Evolutionary conservation across 2,113 vertebrate genomes (phyloP), one percentile per base, ranked within the genome.

Genomic region (Ptyas mucosa): DNA sequence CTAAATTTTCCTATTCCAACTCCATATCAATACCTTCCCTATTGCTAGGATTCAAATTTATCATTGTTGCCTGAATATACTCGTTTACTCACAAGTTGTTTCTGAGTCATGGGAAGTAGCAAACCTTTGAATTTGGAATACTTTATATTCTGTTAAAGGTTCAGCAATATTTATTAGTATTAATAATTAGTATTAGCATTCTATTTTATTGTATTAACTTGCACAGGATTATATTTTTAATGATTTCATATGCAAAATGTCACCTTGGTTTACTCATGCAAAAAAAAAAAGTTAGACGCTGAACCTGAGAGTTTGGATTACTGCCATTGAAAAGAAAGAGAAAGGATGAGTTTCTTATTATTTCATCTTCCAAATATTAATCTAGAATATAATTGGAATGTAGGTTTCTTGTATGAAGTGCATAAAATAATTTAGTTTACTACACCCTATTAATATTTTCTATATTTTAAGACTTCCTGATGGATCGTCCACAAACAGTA

Each of bases 391-490:
- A 12, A 15, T 15, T 53, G 14, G 8, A 53, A 53, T 14, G 52
- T 53, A 58, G 57, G 57, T 5, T 18, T 0, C 0, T 6, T 58
- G 52, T 61, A 64, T 91, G 58, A 29, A 0, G 10, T n/a, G 10
- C 3, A 26, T 21, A 54, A 57, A 34, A 81, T 53, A 91, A 6
- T 57, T 10, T 24, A 90, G 87, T 86, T 24, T 85, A 0, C 15
- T 88, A 46, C 69, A 90, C 89, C 15, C 34, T 81, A 87, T 11
- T 87, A 23, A 92, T 54, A 9, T 93, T 94, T 39, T 85, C 54
- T 57, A 89, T 3, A 46, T 46, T 46, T 46, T 46, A 46, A 46
- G 43, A 46, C 43, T 46, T 46, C 43, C 43, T 46, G 43, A 46
- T 46, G 43, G 43, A 46, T 46, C 43, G 43, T 46, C 4, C 43